A percentile compares a stretch with the other conserved stretches of the same genome.
Conservation (phyloP, 2,113 vertebrate species). For the Synodontis membranacea region DNA sequence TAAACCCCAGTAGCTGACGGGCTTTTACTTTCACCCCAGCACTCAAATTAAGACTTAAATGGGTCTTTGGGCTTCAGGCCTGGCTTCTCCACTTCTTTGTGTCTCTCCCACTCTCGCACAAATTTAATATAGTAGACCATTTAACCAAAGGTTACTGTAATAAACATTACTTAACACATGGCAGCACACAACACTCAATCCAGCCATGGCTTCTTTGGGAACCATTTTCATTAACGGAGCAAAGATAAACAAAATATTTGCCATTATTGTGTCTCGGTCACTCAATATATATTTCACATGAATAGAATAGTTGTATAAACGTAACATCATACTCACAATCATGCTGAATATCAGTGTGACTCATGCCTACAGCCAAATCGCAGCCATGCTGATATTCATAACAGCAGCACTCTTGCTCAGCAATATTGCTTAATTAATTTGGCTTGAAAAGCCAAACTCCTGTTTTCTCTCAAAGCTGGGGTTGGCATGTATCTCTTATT, state of each 20-base stretch:
- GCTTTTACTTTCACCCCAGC: conserved; percentile 13
- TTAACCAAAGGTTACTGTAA: not conserved
- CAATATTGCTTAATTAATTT: not conserved
- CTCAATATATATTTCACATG: not conserved
- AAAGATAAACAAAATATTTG: not conserved
- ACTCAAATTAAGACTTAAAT: conserved; percentile 33
- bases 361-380: not conserved
- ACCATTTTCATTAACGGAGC: not conserved
- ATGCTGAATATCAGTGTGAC: not conserved
- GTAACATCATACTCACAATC: not conserved
- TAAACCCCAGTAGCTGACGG: not conserved
- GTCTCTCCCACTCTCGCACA: not conserved
- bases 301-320: not conserved
- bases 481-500: too few species aligned
- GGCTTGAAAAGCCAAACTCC: too few species aligned
- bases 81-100: conserved; percentile 5
- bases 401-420: not conserved
- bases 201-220: too few species aligned
- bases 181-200: not conserved
- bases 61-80: conserved; percentile 12
- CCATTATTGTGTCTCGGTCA: not conserved
- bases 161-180: not conserved
- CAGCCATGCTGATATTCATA: not conserved
- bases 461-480: too few species aligned
- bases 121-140: not conserved